These are phyloP conservation scores for Callimorpha dominula DNA, from an alignment of 2,888 invertebrate genomes.

Conservation along the genomic window DNA sequence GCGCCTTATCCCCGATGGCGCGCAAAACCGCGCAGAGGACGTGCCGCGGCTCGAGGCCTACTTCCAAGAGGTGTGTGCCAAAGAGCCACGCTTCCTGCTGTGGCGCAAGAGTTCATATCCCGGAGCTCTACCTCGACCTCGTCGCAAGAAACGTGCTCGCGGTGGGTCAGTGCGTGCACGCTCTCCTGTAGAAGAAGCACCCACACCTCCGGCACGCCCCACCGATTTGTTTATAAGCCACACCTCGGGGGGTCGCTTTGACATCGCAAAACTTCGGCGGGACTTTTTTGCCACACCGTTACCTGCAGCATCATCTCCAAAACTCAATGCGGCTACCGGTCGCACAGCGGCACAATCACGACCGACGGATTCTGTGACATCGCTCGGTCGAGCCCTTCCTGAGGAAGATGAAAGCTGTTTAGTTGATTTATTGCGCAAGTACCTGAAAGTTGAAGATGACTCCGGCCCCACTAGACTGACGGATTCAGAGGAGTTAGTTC, in stretches of 20 bases:
- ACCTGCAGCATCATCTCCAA: constrained; percentile 63
- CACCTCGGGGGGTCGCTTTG: constrained; percentile 88
- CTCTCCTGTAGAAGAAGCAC: constrained; percentile 89
- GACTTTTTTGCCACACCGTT: constrained; percentile 88
- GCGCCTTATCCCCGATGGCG: constrained; percentile 93
- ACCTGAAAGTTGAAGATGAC: constrained; percentile 88
- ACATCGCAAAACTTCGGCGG: constrained; percentile 89
- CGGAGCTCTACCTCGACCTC: constrained; percentile 88
- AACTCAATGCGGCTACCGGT: constrained; percentile 50
- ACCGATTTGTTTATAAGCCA: constrained; percentile 82
- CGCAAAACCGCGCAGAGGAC: constrained; percentile 91
- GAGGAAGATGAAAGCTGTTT: constrained; percentile 86
- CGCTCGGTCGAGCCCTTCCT: constrained; percentile 67
- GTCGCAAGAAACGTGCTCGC: constrained; percentile 85
- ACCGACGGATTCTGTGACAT: constrained; percentile 55
- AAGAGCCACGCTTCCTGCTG: constrained; percentile 91
- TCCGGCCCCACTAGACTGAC: constrained; percentile 74
- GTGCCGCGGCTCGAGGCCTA: constrained; percentile 93
- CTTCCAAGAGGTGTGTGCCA: constrained; percentile 93
- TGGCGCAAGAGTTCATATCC: constrained; percentile 95
- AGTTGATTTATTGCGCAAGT: constrained; percentile 89
- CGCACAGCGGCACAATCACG: constrained; percentile 23
- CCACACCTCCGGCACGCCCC: constrained; percentile 76
- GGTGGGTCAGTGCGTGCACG: constrained; percentile 90
- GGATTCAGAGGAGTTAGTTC: constrained; percentile 89